Evolutionary conservation across 2,797 vertebrate species (phyloP).

Genomic region (Oryzias sinensis): DNA sequence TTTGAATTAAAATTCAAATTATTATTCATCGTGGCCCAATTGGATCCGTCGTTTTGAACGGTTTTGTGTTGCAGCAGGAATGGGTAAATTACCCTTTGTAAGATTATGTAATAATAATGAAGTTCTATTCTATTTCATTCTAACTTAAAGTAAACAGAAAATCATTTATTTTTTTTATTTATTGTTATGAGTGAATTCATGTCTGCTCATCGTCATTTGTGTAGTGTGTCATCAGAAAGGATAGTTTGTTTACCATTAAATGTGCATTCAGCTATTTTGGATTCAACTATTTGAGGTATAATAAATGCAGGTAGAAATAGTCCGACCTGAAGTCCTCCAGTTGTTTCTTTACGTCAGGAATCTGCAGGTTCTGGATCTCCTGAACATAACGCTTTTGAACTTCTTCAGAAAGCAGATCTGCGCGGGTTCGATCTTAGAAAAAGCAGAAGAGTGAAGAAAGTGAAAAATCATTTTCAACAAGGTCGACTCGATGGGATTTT

Average conservation of each 20-base stretch:
- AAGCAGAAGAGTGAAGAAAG: background rate
- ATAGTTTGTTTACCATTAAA: background rate
- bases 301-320: background rate
- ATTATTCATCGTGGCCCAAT: too few species aligned
- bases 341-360: conserved; percentile 77
- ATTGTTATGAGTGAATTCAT: too few species aligned
- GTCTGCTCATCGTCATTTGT: background rate
- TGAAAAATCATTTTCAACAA: background rate
- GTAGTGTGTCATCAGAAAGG: background rate
- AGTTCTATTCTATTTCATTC: too few species aligned
- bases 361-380: conserved; percentile 76
- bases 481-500: background rate
- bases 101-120: too few species aligned
- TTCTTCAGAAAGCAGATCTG: conserved; percentile 83
- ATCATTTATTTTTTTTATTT: too few species aligned
- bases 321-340: conserved; percentile 87
- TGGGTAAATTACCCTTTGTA: background rate
- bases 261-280: background rate
- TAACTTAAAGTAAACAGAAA: too few species aligned
- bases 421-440: conserved; percentile 80
- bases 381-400: conserved; percentile 70
- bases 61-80: background rate
- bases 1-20: too few species aligned
- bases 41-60: background rate
- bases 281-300: background rate